phyloP scores from a whole-genome alignment of 2,113 vertebrate genomes.

The Channa argus region DNA sequence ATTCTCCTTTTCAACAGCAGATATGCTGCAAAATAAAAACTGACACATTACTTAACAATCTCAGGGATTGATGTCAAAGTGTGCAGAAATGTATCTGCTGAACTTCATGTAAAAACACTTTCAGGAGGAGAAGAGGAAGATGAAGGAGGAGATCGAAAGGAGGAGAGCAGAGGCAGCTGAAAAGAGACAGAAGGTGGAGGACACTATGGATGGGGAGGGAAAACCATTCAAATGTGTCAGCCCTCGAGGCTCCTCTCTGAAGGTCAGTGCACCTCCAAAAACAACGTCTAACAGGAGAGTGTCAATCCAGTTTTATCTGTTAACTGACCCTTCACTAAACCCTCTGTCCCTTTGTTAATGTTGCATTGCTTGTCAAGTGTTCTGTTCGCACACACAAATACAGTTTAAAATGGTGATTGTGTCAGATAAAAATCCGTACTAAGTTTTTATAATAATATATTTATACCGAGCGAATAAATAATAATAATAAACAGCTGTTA shows the following conservation, averaged over 20 bases:
- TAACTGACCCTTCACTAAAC: neutral
- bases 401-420: neutral
- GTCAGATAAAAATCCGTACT: too few species aligned
- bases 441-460: too few species aligned
- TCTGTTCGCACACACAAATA: neutral
- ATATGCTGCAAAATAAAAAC: neutral
- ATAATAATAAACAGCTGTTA: too few species aligned
- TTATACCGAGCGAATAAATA: too few species aligned
- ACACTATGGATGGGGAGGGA: slow-evolving; percentile 85
- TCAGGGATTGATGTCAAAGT: neutral
- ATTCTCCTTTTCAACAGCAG: neutral
- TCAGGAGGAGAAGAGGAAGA: slow-evolving; percentile 95
- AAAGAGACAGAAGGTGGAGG: slow-evolving; percentile 94
- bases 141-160: slow-evolving; percentile 97
- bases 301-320: neutral
- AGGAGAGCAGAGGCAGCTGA: slow-evolving; percentile 97
- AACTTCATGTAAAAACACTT: neutral
- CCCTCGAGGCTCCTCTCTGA: slow-evolving; percentile 94
- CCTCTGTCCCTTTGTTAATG: neutral
- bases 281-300: slow-evolving; percentile 8
- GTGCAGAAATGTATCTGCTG: neutral
- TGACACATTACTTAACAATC: too few species aligned
- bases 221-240: slow-evolving; percentile 95
- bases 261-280: slow-evolving; percentile 84
- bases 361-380: too few species aligned